Evolutionary conservation across 1,140 invertebrate species (phyloP), one percentile per base, ranked within the genome.

Genomic region (Listronotus bonariensis): DNA sequence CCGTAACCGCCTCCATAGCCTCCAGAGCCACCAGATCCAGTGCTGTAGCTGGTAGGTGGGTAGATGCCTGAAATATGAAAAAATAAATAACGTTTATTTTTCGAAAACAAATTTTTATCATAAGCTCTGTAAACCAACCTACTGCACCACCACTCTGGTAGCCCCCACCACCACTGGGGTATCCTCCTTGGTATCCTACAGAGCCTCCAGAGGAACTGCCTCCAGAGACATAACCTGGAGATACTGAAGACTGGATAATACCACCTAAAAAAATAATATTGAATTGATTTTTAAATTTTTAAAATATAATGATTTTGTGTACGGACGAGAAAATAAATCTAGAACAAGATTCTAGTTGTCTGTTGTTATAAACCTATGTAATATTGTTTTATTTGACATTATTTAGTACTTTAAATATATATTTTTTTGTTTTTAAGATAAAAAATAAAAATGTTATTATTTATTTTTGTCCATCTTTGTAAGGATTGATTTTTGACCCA

Each of bases 191-290:
- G n/a, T 34, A 52, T 9, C 49, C 26, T 17, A 11, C 20, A 46
- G 41, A 15, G 17, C 53, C 32, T 32, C 56, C 64, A 3, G 59
- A 59, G 2, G 52, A 55, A 18, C 62, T 26, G 3, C 45, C 65
- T 12, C 26, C 56, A 34, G 62, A 62, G 10, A 71, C 66, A 31
- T 62, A 65, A 32, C 70, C 69, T 11, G 71, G 69, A 11, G 71
- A 68, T 18, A 69, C 69, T n/a, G 68, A 68, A 15, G 65, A 64
- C 12, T 57, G 53, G n/a, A 74, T 67, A 34, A 59, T 59, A 57
- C 70, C 72, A 14, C 66, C 69, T 32, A 53, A 43, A 51, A 56
- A 38, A 18, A 62, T 54, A 32, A 63, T 52, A 17, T 63, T 59
- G 3, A 41, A 18, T 54, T 38, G 1, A 26, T 26, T 26, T 26